phyloP scores from a whole-genome alignment of 2,797 vertebrate genomes.

The Rhabdomys pumilio region DNA sequence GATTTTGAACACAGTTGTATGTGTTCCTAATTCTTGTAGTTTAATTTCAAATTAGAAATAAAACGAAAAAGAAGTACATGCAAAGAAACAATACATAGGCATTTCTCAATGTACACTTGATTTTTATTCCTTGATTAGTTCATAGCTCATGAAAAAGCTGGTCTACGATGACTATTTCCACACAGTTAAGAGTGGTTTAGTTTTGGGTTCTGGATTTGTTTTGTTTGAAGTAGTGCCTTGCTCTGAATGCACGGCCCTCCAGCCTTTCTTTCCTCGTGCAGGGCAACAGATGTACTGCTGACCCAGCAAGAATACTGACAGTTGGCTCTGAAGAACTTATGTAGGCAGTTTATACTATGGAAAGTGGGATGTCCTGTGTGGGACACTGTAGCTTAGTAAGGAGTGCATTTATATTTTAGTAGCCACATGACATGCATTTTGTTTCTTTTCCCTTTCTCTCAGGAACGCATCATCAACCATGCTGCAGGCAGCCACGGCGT shows the following conservation, averaged over 20 bases:
- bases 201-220: not conserved
- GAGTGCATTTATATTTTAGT: not conserved
- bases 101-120: constrained; percentile 9
- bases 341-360: not conserved
- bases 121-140: constrained; percentile 48
- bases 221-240: not conserved
- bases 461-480: constrained; percentile 98
- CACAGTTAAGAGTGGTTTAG: not conserved
- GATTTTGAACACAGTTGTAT: not conserved
- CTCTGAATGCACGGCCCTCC: not conserved
- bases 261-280: not conserved
- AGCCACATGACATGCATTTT: not conserved
- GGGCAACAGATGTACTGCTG: not conserved
- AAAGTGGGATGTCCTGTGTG: not conserved
- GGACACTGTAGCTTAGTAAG: not conserved
- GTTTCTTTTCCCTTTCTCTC: not conserved
- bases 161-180: constrained; percentile 18
- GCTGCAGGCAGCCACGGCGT: constrained; percentile 98
- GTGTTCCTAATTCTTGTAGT: not conserved
- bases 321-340: not conserved
- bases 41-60: constrained; percentile 51
- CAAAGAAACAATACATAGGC: constrained; percentile 21
- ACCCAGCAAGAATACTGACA: not conserved
- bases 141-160: not conserved
- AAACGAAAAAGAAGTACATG: not conserved